Base-by-base conservation (phyloP, 1,140 invertebrate genomes). In the Ptiloglossa arizonensis region DNA sequence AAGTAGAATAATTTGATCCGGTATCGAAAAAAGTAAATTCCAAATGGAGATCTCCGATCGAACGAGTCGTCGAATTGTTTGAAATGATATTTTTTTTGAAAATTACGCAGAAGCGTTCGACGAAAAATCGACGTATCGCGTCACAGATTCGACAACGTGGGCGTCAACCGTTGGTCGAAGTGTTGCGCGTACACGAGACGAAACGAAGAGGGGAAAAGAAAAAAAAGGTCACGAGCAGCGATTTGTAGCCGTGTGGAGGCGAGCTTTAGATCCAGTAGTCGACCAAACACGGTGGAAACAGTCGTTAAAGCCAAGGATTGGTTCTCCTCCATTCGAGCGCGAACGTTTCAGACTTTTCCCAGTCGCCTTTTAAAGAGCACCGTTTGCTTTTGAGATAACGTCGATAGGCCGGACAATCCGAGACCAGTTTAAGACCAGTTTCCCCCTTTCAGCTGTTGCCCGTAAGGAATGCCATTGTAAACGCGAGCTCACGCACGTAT, bases 361-460 rank as follows among this genome's bases (percentile, higher is more conserved):
- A 56, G 64, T 81, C 19, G 57, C 41, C 24, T 48, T 60, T 78
- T 81, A 81, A 81, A 72, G 62, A 60, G 41, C 54, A 50, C 24
- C 79, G 74, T 83, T 79, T 81, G 62, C 73, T 66, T 50, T 22
- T 11, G 48, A 86, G 84, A 85, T 86, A 86, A 85, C 63, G 70
- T 59, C 41, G 57, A 86, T 67, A 56, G 66, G 24, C 4, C 35
- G 60, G 66, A 79, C 64, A 66, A 44, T 57, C 48, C 75, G 22
- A 63, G 68, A 81, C 56, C 54, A 72, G 62, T 78, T 81, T 67
- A n/a, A 81, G 71, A 75, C 66, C 73, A 70, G 67, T 83, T 81
- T 64, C 27, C 66, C 71, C 46, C 17, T 50, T 64, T 67, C 63
- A 69, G 52, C 27, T 57, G 13, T 62, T 41, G 13, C 29, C 63